phyloP scores from a whole-genome alignment of 2,113 vertebrate genomes.

The Salvelinus fontinalis region DNA sequence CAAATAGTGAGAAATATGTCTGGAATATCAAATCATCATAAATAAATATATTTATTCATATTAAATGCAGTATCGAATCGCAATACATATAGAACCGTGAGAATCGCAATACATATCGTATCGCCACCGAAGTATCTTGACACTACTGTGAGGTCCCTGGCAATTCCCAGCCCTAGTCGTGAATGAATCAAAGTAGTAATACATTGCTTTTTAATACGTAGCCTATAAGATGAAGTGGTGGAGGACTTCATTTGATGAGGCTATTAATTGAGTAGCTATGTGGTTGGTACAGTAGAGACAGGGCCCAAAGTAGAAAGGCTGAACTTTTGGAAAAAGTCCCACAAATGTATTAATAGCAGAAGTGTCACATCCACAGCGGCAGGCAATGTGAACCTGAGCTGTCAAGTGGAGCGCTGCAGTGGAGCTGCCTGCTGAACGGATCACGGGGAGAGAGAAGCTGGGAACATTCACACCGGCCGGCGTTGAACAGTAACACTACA shows the following conservation, averaged over 20 bases:
- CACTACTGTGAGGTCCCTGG: no score
- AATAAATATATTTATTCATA: no score
- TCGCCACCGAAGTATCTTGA: no score
- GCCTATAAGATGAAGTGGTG: background rate
- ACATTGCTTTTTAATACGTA: background rate
- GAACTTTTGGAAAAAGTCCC: background rate
- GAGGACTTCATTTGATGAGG: no score
- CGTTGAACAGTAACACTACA: background rate
- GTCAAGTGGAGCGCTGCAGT: background rate
- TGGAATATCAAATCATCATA: no score
- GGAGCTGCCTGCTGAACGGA: background rate
- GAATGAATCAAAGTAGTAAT: no score
- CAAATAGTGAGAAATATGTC: no score
- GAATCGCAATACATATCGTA: no score
- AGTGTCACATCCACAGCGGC: conserved; percentile 29
- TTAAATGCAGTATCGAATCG: no score
- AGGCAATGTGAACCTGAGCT: conserved; percentile 18
- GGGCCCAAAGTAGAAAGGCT: background rate
- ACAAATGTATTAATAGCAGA: conserved; percentile 47
- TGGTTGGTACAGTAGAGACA: background rate
- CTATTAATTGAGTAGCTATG: no score
- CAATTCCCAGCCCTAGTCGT: no score
- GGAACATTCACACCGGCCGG: background rate
- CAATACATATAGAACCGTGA: no score
- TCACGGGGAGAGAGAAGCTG: conserved; percentile 2